These are phyloP conservation scores for Pachypanchax playfairii DNA, from an alignment of 2,113 vertebrate genomes.

Conservation along the genomic window DNA sequence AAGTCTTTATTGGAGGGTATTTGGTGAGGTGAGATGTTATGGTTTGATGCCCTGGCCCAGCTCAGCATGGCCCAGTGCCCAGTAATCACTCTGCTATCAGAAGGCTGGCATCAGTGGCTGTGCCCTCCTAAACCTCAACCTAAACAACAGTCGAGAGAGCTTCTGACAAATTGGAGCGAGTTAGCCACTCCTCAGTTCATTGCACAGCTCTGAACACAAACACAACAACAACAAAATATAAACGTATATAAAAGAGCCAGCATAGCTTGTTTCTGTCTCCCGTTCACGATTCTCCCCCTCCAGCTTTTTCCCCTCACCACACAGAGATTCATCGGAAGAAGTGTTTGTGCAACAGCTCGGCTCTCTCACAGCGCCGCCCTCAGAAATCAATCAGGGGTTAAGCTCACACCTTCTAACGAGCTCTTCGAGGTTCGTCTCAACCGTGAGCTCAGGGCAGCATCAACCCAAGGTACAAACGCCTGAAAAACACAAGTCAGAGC, in stretches of 20 bases:
- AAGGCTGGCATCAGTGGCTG: constrained; percentile 59
- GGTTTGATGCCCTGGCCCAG: constrained; percentile 59
- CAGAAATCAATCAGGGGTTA: constrained; percentile 76
- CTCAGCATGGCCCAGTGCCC: constrained; percentile 67
- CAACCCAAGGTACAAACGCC: constrained; percentile 45
- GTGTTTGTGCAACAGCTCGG: constrained; percentile 44
- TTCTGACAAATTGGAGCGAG: constrained; percentile 75
- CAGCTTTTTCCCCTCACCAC: constrained; percentile 16
- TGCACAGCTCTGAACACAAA: constrained; percentile 66
- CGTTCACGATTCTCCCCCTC: constrained; percentile 55
- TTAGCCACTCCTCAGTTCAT: constrained; percentile 76
- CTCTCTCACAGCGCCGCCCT: constrained; percentile 52
- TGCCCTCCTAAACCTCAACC: constrained; percentile 50
- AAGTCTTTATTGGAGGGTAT: constrained; percentile 48
- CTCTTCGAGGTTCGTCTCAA: constrained; percentile 58
- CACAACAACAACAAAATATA: constrained; percentile 67
- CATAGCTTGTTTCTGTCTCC: constrained; percentile 46
- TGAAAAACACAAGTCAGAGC: constrained; percentile 15
- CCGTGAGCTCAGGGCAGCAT: constrained; percentile 45
- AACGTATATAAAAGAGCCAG: constrained; percentile 54
- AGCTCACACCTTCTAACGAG: constrained; percentile 74
- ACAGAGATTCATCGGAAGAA: constrained; percentile 41
- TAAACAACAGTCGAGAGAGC: constrained; percentile 69
- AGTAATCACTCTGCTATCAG: constrained; percentile 67
- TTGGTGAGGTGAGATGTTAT: constrained; percentile 54